Evolutionary conservation across 2,888 invertebrate genomes (phyloP), one percentile per base, ranked within the genome.

Genomic region (Ormyrus nitidulus): DNA sequence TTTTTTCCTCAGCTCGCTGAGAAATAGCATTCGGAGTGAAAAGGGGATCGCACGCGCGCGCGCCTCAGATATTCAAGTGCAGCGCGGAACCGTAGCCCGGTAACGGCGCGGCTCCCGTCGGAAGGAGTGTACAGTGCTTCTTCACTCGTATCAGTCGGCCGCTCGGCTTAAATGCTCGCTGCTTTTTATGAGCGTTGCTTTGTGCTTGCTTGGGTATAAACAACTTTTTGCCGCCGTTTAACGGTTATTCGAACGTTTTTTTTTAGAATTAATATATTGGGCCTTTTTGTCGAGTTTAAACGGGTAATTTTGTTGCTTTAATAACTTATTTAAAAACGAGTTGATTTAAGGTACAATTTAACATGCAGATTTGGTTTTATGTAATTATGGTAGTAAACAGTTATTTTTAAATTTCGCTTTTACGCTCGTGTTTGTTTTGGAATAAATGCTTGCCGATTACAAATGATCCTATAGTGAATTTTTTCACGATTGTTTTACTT

Each of bases 21-120:
- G 74, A 74, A 74, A 59, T 71, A 51, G 13, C 71, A 62, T 78
- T 78, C 64, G 71, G 71, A 77, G 77, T 75, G 71, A 75, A 58
- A 72, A 74, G 70, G 71, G 64, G 48, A 48, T 54, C 44, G n/a
- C n/a, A 51, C 46, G 53, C 4, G n/a, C 13, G 19, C 53, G 54
- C 51, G 46, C 59, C 58, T 34, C 72, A 76, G 75, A 74, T 61
- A 65, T 59, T 74, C 65, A 58, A 72, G 62, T 53, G 48, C 56
- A 48, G 19, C 64, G 46, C 58, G 44, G 2, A 51, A 13, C 7
- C 46, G 56, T 46, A 19, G 19, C 19, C 19, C 19, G 51, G 72
- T 79, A 72, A 68, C 73, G 70, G 34, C 19, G 49, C 65, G 62
- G 54, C 53, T 79, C 75, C 81, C 81, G 79, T 56, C 82, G 82